Conservation (phyloP, 2,888 invertebrate species). For the Steromphala cineraria region DNA sequence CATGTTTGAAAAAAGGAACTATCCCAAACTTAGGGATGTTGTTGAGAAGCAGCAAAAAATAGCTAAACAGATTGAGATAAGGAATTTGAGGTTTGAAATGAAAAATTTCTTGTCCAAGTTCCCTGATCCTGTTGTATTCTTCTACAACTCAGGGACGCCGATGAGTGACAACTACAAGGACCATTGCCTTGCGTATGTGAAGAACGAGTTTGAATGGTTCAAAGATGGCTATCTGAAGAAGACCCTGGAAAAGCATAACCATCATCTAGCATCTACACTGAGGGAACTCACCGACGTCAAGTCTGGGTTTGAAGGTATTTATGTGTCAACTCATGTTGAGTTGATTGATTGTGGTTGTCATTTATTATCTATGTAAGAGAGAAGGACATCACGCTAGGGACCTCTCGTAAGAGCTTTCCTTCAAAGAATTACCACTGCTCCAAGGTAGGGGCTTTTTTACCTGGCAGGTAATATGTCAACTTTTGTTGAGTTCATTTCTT, state of each 20-base stretch:
- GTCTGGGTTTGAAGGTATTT: conserved; percentile 31
- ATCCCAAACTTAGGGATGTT: conserved; percentile 62
- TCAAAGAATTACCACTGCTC: too few relatives aligned
- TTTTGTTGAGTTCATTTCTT: too few relatives aligned
- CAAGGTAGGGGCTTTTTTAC: too few relatives aligned
- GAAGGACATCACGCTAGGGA: too few relatives aligned
- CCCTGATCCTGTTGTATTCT: conserved; percentile 62
- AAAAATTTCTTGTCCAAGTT: conserved; percentile 65
- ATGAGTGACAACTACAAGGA: conserved; percentile 59
- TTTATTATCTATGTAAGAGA: too few relatives aligned
- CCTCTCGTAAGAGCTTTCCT: too few relatives aligned
- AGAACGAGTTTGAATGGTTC: conserved; percentile 58
- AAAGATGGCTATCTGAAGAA: conserved; percentile 55
- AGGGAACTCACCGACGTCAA: conserved; percentile 46
- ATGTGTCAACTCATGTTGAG: too few relatives aligned
- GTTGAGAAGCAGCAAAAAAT: conserved; percentile 47
- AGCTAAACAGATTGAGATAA: conserved; percentile 39
- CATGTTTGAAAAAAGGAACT: conserved; percentile 61
- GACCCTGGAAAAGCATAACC: conserved; percentile 50
- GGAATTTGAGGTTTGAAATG: conserved; percentile 52
- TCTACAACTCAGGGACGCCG: conserved; percentile 51
- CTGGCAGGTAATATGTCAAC: too few relatives aligned
- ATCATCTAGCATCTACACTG: conserved; percentile 55
- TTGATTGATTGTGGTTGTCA: too few relatives aligned
- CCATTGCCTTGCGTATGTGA: conserved; percentile 53